Conservation (phyloP, 2,797 vertebrate genomes). For the Pristis pectinata region DNA sequence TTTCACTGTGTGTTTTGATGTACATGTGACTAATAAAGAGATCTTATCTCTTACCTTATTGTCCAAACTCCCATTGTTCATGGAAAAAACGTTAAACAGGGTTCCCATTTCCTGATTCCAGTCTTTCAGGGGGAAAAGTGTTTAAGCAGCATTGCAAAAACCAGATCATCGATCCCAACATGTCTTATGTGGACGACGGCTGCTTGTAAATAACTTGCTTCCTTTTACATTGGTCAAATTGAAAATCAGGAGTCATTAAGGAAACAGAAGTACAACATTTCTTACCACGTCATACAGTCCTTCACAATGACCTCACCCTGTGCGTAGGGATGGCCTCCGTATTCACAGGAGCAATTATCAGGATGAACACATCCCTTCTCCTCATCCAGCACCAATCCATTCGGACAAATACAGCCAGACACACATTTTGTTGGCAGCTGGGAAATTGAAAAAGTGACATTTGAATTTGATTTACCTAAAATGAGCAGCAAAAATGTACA, state of each 20-base stretch:
- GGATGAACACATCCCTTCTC: background rate
- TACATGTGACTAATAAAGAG: too few relatives aligned
- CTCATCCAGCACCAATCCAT: constrained; percentile 19
- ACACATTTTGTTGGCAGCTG: constrained; percentile 30
- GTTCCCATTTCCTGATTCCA: too few relatives aligned
- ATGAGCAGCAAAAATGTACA: background rate
- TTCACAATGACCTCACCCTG: background rate
- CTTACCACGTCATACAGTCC: constrained; percentile 30
- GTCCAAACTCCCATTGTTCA: too few relatives aligned
- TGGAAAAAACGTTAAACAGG: too few relatives aligned
- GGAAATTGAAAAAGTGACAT: background rate
- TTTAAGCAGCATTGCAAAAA: background rate
- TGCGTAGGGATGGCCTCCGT: background rate
- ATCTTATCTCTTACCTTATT: too few relatives aligned
- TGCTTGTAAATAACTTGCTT: background rate
- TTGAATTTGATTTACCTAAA: background rate
- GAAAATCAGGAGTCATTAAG: background rate
- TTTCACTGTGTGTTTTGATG: too few relatives aligned
- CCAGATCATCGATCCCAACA: background rate
- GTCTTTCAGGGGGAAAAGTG: too few relatives aligned
- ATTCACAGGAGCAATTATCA: constrained; percentile 10
- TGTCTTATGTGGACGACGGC: background rate
- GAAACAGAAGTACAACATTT: background rate
- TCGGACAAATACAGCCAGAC: background rate
- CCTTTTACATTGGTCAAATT: background rate